Evolutionary conservation across 2,888 invertebrate genomes (phyloP).

Genomic region (Oscheius myriophilus): DNA sequence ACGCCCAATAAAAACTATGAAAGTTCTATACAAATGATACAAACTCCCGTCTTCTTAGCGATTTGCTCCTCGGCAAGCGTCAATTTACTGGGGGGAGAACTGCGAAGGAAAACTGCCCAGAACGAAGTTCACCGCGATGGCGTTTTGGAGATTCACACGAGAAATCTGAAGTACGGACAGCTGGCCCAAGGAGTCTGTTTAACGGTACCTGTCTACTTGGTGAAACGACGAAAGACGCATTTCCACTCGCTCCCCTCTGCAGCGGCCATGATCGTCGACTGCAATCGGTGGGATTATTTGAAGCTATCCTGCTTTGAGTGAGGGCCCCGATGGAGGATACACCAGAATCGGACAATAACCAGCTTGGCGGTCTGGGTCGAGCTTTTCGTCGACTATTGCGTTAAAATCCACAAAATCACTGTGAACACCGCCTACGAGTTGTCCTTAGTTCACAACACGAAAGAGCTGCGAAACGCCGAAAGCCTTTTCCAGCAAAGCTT

Average conservation of each 20-base stretch:
- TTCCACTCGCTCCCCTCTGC: slow-evolving; percentile 93
- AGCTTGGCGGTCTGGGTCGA: slow-evolving; percentile 88
- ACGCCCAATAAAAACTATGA: slow-evolving; percentile 80
- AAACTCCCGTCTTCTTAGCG: slow-evolving; percentile 85
- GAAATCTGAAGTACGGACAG: slow-evolving; percentile 96
- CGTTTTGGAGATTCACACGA: slow-evolving; percentile 88
- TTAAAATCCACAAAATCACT: slow-evolving; percentile 90
- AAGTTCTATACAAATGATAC: slow-evolving; percentile 74
- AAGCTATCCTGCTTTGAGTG: slow-evolving; percentile 74
- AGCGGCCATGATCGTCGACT: slow-evolving; percentile 90
- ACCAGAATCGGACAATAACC: slow-evolving; percentile 85
- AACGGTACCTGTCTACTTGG: slow-evolving; percentile 83
- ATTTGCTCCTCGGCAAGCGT: slow-evolving; percentile 89
- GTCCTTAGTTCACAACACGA: slow-evolving; percentile 74
- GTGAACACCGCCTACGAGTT: slow-evolving; percentile 87
- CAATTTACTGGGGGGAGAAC: slow-evolving; percentile 92
- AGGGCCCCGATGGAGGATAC: slow-evolving; percentile 77
- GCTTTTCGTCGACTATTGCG: slow-evolving; percentile 85
- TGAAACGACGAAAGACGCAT: slow-evolving; percentile 92
- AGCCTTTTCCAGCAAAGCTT: no score
- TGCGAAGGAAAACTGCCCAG: slow-evolving; percentile 72
- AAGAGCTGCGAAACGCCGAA: no score
- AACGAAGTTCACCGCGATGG: slow-evolving; percentile 83
- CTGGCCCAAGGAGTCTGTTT: slow-evolving; percentile 74
- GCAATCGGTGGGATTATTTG: slow-evolving; percentile 91